A percentile compares a stretch with the other conserved stretches of the same genome.
phyloP scores from a whole-genome alignment of 2,888 invertebrate species.

The Quadroppia sp. region DNA sequence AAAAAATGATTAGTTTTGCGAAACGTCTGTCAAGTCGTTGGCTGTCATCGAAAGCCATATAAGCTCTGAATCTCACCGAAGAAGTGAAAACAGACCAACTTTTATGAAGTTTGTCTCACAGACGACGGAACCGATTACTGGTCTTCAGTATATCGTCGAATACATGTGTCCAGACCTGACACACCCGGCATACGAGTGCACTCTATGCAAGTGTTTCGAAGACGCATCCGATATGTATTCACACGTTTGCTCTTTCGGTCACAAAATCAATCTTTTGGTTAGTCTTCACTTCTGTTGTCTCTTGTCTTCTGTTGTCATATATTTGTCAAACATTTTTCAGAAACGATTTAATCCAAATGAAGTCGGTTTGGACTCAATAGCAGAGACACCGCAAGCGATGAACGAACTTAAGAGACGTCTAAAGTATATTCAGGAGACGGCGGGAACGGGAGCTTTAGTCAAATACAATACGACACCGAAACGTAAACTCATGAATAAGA shows the following conservation, averaged over 20 bases:
- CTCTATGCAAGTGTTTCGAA: neutral
- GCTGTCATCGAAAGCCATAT: neutral
- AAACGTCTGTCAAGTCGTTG: neutral
- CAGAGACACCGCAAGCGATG: neutral
- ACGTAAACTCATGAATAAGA: too few species aligned
- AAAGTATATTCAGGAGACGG: neutral
- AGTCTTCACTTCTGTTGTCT: neutral
- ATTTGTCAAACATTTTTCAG: too few species aligned
- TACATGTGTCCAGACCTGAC: neutral
- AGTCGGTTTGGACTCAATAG: neutral
- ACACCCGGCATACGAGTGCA: neutral
- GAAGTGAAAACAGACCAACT: neutral
- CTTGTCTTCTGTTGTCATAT: too few species aligned
- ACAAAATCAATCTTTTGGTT: neutral
- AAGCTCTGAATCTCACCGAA: neutral
- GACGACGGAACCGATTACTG: neutral
- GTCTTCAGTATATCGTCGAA: neutral
- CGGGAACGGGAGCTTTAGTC: neutral
- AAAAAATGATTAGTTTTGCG: conserved; percentile 2
- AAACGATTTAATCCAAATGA: neutral
- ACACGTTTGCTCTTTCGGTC: neutral
- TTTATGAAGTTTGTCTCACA: neutral
- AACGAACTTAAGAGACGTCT: neutral
- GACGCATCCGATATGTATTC: neutral
- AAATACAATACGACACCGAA: too few species aligned